A percentile compares a stretch with the other conserved stretches of the same genome.
Evolutionary conservation across 2,113 vertebrate species (phyloP).

Genomic region (Rhinoderma darwinii): DNA sequence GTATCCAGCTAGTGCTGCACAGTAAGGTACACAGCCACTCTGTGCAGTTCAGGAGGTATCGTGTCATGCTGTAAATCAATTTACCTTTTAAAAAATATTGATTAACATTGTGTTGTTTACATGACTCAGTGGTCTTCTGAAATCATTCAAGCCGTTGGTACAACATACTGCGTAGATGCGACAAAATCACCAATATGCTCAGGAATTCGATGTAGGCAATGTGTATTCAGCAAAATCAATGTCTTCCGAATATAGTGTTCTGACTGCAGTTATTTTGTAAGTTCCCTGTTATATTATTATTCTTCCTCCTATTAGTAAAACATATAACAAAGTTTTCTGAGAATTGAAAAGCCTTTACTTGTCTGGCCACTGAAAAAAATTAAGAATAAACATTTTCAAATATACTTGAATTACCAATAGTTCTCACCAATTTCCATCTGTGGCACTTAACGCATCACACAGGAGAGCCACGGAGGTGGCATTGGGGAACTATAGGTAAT

Average conservation of each 20-base stretch:
- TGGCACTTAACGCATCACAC: too few species aligned
- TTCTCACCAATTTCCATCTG: too few species aligned
- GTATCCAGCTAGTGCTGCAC: neutral
- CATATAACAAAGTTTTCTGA: too few species aligned
- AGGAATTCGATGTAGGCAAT: neutral
- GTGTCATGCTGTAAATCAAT: conserved; percentile 30
- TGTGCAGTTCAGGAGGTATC: neutral
- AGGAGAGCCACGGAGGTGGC: too few species aligned
- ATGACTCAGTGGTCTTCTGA: conserved; percentile 21
- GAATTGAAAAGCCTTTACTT: too few species aligned
- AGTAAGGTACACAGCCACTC: neutral
- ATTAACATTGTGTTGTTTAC: conserved; percentile 39
- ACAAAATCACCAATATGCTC: conserved; percentile 14
- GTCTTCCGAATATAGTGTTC: neutral
- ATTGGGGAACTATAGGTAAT: too few species aligned
- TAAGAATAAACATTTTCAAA: too few species aligned
- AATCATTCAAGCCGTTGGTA: conserved; percentile 18
- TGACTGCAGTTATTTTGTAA: neutral
- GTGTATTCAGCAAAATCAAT: neutral
- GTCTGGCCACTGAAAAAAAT: too few species aligned
- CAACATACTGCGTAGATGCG: neutral
- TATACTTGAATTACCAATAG: too few species aligned
- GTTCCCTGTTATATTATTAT: neutral
- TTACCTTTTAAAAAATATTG: conserved; percentile 41
- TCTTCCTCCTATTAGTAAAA: too few species aligned